phyloP scores from a whole-genome alignment of 2,888 invertebrate genomes.

The Oscheius sp. region DNA sequence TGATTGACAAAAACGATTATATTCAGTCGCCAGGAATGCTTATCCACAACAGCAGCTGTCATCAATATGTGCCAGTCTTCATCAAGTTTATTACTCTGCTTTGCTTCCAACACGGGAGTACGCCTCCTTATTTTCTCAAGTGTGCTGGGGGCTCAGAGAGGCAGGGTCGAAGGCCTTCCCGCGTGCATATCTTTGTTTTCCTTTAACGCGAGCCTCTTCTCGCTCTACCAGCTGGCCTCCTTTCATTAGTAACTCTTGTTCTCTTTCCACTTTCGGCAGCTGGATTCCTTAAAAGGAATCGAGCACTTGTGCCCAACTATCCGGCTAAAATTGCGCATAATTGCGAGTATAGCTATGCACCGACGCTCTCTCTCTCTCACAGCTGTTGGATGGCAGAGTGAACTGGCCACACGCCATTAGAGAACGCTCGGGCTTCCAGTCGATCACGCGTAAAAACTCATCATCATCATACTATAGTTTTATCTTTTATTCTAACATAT shows the following conservation, averaged over 20 bases:
- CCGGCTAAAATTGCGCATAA: slow-evolving; percentile 20
- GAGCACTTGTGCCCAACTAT: slow-evolving; percentile 4
- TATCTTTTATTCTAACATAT: not conserved
- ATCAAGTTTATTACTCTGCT: too few relatives aligned
- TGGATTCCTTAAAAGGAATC: not conserved
- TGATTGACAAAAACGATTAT: too few relatives aligned
- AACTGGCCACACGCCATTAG: slow-evolving; percentile 27
- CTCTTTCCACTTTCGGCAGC: not conserved
- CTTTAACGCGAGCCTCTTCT: slow-evolving; percentile 27
- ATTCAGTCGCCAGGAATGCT: too few relatives aligned
- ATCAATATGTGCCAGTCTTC: too few relatives aligned
- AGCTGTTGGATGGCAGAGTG: slow-evolving; percentile 27
- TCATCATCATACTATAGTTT: slow-evolving; percentile 11
- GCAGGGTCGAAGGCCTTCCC: slow-evolving; percentile 26
- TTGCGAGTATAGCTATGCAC: slow-evolving; percentile 26
- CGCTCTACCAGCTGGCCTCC: slow-evolving; percentile 23
- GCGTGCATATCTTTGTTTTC: slow-evolving; percentile 30
- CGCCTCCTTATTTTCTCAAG: slow-evolving; percentile 24
- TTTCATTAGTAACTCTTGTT: too few relatives aligned
- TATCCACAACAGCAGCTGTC: too few relatives aligned
- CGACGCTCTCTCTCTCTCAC: too few relatives aligned
- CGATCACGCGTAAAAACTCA: slow-evolving; percentile 28
- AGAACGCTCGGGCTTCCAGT: slow-evolving; percentile 21
- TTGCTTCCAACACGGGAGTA: not conserved
- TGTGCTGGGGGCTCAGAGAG: slow-evolving; percentile 18